Evolutionary conservation across 2,113 vertebrate genomes (phyloP).

Genomic region (Furnarius figulus): DNA sequence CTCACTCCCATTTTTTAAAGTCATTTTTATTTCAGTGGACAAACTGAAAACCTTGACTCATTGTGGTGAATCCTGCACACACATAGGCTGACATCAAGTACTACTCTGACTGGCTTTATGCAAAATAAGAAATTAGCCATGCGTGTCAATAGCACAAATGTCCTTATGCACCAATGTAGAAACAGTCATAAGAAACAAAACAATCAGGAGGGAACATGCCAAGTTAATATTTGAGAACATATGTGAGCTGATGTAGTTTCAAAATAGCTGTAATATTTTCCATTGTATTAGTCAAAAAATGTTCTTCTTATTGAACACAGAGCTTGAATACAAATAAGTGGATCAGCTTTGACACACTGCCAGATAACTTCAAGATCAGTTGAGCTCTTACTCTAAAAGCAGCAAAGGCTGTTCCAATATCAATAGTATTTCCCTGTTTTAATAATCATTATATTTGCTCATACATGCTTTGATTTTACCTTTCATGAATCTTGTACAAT

Average conservation of each 20-base stretch:
- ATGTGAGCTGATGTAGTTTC: constrained; percentile 35
- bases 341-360: not conserved
- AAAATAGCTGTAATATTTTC: constrained; percentile 54
- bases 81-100: not conserved
- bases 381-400: constrained; percentile 16
- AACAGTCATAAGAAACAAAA: not conserved
- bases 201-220: not conserved
- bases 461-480: constrained; percentile 8
- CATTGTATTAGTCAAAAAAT: constrained; percentile 33
- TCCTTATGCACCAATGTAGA: not conserved
- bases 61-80: not conserved
- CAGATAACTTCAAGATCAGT: constrained; percentile 1
- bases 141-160: not conserved
- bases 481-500: constrained; percentile 25
- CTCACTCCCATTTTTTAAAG: not conserved
- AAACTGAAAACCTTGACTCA: not conserved
- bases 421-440: constrained; percentile 49
- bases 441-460: constrained; percentile 44
- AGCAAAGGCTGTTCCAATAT: constrained; percentile 44
- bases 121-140: not conserved
- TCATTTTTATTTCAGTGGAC: not conserved
- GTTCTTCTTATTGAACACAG: not conserved
- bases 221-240: constrained; percentile 48
- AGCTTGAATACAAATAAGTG: constrained; percentile 16
- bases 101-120: not conserved